Percentiles rank a stretch among this genome's conserved stretches.
These are phyloP conservation scores for Nymphalis urticae DNA, from an alignment of 2,888 invertebrate genomes.

Conservation along the genomic window DNA sequence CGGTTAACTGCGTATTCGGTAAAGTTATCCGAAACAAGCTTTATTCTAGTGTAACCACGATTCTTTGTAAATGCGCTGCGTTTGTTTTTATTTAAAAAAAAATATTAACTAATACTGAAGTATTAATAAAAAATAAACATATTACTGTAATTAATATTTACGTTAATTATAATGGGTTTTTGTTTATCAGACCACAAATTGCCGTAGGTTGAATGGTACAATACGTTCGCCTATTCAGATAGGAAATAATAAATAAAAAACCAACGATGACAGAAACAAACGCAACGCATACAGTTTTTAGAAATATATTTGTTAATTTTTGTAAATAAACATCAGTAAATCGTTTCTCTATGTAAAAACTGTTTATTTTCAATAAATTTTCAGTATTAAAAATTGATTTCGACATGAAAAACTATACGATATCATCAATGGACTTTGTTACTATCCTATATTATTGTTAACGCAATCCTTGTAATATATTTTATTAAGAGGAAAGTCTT, in stretches of 20 bases:
- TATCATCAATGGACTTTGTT: constrained; percentile 63
- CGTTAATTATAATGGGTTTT: no score
- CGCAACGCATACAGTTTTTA: constrained; percentile 55
- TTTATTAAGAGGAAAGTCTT: constrained; percentile 80
- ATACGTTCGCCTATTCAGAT: background rate
- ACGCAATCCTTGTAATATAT: constrained; percentile 79
- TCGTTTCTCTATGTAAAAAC: constrained; percentile 59
- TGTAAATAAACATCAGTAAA: constrained; percentile 70
- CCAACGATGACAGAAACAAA: constrained; percentile 41
- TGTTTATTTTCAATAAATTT: constrained; percentile 58
- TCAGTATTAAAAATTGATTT: constrained; percentile 69
- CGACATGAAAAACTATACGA: constrained; percentile 44
- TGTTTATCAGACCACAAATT: no score
- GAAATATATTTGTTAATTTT: constrained; percentile 63
- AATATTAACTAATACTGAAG: background rate
- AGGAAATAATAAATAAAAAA: background rate
- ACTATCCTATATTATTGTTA: constrained; percentile 72
- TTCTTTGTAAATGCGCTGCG: constrained; percentile 53
- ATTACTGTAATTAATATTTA: no score
- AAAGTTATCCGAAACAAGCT: constrained; percentile 72
- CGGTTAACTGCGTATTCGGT: constrained; percentile 60
- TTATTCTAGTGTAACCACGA: constrained; percentile 70
- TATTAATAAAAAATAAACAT: no score
- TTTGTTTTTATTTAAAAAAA: constrained; percentile 40
- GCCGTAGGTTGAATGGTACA: background rate